Conservation (phyloP, 2,888 invertebrate genomes). For the Catocala fraxini region DNA sequence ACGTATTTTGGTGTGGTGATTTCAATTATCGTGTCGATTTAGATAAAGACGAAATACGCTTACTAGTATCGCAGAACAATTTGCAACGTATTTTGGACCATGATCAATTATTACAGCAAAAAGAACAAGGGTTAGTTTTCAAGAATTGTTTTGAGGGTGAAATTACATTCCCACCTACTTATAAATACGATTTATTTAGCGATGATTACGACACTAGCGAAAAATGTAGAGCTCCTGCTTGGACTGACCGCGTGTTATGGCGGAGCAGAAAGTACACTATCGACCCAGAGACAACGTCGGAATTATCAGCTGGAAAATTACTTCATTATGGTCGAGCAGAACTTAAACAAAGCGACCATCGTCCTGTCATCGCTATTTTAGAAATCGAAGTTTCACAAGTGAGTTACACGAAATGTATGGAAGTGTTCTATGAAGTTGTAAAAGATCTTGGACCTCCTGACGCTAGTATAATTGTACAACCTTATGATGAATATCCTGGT, state of each 20-base stretch:
- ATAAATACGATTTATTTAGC: constrained; percentile 99
- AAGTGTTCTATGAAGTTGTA: constrained; percentile 95
- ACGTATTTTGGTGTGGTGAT: constrained; percentile 99
- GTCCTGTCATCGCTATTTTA: constrained; percentile 97
- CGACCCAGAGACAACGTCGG: constrained; percentile 89
- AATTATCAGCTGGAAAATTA: constrained; percentile 93
- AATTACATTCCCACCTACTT: constrained; percentile 97
- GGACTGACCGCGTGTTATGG: constrained; percentile 99
- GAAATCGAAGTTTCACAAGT: constrained; percentile 95
- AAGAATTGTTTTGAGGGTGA: constrained; percentile 97
- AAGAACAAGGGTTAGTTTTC: constrained; percentile 94
- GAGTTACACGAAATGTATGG: constrained; percentile 91
- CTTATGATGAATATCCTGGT: constrained; percentile 69
- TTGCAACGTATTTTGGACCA: constrained; percentile 92
- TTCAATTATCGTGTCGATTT: constrained; percentile 99
- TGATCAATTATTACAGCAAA: constrained; percentile 96
- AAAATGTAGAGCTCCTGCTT: constrained; percentile 98
- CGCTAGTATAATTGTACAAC: constrained; percentile 94
- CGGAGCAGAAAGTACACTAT: constrained; percentile 92
- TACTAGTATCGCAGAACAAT: constrained; percentile 92
- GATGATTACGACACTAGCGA: constrained; percentile 99
- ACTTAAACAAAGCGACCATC: constrained; percentile 98
- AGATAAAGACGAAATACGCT: constrained; percentile 97
- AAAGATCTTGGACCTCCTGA: constrained; percentile 97
- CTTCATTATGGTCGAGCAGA: constrained; percentile 97